Evolutionary conservation across 2,888 invertebrate genomes (phyloP).

Genomic region (Argyresthia goedartella): DNA sequence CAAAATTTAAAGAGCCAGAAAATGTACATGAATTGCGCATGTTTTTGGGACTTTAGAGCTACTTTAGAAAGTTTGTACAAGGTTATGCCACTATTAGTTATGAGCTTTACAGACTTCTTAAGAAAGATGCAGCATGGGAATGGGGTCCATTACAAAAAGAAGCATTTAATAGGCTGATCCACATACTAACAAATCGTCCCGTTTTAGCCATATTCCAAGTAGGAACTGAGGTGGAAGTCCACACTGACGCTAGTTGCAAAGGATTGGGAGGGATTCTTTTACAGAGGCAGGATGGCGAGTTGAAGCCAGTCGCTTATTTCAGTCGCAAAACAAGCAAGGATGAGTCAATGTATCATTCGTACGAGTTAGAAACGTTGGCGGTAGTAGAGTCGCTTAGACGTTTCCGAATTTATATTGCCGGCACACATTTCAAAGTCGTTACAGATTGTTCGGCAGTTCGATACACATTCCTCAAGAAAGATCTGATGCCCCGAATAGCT

Average conservation of each 20-base stretch:
- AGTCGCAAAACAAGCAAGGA: constrained; percentile 15
- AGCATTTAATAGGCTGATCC: too few relatives aligned
- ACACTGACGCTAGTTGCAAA: constrained; percentile 16
- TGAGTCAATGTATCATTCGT: constrained; percentile 18
- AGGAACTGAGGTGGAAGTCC: constrained; percentile 13
- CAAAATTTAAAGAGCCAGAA: not conserved
- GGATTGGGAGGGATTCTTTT: constrained; percentile 17
- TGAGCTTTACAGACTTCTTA: not conserved
- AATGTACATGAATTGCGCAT: constrained; percentile 1
- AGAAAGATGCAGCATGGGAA: constrained; percentile 3
- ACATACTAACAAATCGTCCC: not conserved
- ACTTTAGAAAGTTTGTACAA: constrained; percentile 7
- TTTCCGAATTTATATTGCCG: constrained; percentile 16
- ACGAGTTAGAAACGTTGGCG: constrained; percentile 20
- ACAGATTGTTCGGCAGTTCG: constrained; percentile 18
- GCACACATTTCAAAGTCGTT: constrained; percentile 5
- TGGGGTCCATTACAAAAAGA: not conserved
- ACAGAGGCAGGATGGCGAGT: not conserved
- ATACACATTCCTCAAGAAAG: constrained; percentile 15
- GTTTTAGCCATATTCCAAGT: constrained; percentile 18
- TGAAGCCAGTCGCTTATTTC: constrained; percentile 7
- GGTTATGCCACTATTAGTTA: constrained; percentile 3
- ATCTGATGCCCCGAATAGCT: constrained; percentile 16
- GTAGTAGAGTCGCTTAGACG: constrained; percentile 12
- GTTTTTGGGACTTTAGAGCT: constrained; percentile 6